Base-by-base conservation (phyloP, 2,888 invertebrate species). In the Campoplex nolae region DNA sequence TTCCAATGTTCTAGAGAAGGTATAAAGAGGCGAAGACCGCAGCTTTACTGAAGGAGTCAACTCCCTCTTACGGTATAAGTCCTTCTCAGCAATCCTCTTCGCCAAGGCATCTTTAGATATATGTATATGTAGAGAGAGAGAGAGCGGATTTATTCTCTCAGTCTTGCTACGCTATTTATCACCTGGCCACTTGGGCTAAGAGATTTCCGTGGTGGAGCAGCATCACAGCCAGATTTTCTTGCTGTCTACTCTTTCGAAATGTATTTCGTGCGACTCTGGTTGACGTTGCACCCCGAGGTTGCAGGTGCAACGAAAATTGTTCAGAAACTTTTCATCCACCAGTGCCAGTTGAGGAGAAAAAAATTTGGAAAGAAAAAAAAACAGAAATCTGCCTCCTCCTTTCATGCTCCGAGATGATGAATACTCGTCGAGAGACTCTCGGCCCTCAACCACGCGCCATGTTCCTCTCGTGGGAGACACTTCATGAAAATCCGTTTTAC, bases 401-500 rank as follows among this genome's bases (percentile, higher is more conserved):
- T 35, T 32, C 23, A 23, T 81, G 51, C 71, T 71, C 13, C 45
- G 68, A 78, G 79, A 86, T 86, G 88, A 88, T 88, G 86, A 85
- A 88, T 87, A 81, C 68, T 85, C 74, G 83, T 70, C 74, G 78
- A 83, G 83, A 80, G 85, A 85, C 84, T 75, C 76, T 38, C 71
- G 78, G 42, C 54, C 70, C 71, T 84, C 70, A 54, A 45, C 45
- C 87, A 32, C 77, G 45, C 58, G 73, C 45, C 35, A 42, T 62
- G 78, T 82, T 56, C 71, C 79, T 78, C 76, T 70, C 77, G 56
- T 83, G 83, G 83, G 83, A 77, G 77, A 84, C 84, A 76, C 83
- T 91, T 90, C 88, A 89, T 90, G 89, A 90, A 91, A 90, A 91
- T 91, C 91, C 89, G 89, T 88, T 90, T 89, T 90, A 90, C 89